A percentile compares a stretch with the other conserved stretches of the same genome.
Conservation (phyloP, 2,888 invertebrate genomes). For the Icerya purchasi region DNA sequence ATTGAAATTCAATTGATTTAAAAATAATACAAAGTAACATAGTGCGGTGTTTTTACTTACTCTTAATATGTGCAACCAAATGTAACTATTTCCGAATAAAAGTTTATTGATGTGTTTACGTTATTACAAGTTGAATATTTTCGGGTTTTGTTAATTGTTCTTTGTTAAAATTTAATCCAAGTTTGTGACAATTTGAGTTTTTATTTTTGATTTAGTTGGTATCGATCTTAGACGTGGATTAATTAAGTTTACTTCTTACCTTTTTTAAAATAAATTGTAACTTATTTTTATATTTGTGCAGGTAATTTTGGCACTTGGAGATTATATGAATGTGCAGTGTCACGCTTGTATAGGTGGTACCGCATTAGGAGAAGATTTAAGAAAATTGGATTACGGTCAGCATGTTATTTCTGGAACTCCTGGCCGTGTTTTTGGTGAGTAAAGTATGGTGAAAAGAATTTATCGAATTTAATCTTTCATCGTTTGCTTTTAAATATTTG, state of each 20-base stretch:
- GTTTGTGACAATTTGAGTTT: too few relatives aligned
- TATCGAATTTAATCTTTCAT: not conserved
- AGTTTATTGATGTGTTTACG: too few relatives aligned
- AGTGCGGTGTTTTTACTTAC: too few relatives aligned
- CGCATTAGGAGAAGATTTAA: slow-evolving; percentile 91
- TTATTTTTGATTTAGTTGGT: too few relatives aligned
- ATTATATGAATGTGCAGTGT: slow-evolving; percentile 98
- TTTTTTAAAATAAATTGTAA: not conserved
- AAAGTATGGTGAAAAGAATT: not conserved
- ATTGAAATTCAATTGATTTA: too few relatives aligned
- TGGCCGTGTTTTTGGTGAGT: slow-evolving; percentile 82
- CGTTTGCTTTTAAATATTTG: not conserved
- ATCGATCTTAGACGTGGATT: too few relatives aligned
- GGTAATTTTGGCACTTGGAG: slow-evolving; percentile 80
- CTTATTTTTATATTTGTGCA: slow-evolving; percentile 18
- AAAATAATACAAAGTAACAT: too few relatives aligned
- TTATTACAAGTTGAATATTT: too few relatives aligned
- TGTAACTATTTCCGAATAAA: too few relatives aligned
- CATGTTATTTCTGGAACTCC: slow-evolving; percentile 98
- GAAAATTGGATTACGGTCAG: slow-evolving; percentile 95
- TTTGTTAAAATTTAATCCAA: too few relatives aligned
- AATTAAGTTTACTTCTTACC: not conserved
- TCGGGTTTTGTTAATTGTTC: too few relatives aligned
- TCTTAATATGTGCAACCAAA: too few relatives aligned
- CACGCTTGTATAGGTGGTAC: slow-evolving; percentile 99